These are phyloP conservation scores for Seriola rivoliana DNA, from an alignment of 2,113 vertebrate species.

Conservation along the genomic window DNA sequence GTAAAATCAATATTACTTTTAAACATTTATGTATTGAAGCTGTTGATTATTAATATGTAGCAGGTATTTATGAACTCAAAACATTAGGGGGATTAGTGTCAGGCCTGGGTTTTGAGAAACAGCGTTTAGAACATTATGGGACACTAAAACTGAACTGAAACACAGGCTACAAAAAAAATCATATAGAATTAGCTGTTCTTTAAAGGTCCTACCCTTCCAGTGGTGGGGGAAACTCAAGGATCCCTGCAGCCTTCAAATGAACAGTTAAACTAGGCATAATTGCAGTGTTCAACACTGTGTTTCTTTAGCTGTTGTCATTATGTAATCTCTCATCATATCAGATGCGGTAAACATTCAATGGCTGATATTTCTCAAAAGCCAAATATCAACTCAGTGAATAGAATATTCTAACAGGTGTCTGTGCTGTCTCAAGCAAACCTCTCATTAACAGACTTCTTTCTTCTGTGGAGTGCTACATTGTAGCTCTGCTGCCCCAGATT, in stretches of 20 bases:
- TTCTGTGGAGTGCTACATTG: background rate
- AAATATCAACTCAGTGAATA: background rate
- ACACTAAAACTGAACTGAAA: background rate
- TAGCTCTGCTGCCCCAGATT: slow-evolving; percentile 17
- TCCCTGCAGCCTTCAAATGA: background rate
- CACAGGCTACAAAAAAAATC: background rate
- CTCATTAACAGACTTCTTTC: background rate
- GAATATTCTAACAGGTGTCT: background rate
- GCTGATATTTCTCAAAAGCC: background rate
- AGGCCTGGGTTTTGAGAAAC: background rate
- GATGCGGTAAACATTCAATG: too few relatives aligned
- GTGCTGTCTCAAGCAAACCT: background rate
- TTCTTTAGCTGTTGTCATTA: background rate
- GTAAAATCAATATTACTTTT: background rate
- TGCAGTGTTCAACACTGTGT: background rate
- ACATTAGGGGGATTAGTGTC: background rate
- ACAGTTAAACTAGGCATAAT: background rate
- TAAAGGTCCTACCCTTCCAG: background rate
- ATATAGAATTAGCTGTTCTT: background rate
- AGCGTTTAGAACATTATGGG: too few relatives aligned
- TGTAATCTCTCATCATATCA: too few relatives aligned
- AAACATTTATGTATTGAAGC: slow-evolving; percentile 1
- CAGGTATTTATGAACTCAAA: background rate
- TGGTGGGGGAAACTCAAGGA: background rate
- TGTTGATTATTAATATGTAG: background rate